phyloP scores from a whole-genome alignment of 2,797 vertebrate species.

The Zalophus californianus region DNA sequence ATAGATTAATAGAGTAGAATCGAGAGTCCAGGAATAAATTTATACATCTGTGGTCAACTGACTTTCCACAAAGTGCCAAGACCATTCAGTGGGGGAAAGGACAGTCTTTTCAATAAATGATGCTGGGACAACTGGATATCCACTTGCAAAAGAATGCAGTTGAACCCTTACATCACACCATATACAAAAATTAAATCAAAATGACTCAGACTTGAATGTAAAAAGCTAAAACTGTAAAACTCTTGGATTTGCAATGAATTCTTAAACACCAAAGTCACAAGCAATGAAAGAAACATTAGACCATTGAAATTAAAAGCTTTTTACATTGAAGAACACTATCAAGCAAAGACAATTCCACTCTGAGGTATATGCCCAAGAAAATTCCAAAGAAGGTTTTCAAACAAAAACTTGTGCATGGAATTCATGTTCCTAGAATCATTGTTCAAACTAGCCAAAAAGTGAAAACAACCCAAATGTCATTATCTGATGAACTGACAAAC shows the following conservation, averaged over 20 bases:
- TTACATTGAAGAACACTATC: neutral
- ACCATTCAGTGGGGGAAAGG: neutral
- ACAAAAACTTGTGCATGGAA: neutral
- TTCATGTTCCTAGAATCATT: neutral
- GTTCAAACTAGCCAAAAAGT: neutral
- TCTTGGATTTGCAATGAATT: neutral
- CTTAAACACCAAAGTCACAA: neutral
- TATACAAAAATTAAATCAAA: neutral
- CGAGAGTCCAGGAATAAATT: neutral
- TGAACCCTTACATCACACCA: neutral
- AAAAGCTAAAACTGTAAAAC: neutral
- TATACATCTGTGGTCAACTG: neutral
- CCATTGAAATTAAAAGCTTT: neutral
- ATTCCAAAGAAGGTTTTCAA: neutral
- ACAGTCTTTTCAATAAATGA: neutral
- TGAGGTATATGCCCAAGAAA: neutral
- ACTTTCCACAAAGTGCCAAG: neutral
- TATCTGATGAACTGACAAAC: neutral
- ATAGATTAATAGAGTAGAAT: neutral
- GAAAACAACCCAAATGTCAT: neutral
- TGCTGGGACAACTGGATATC: neutral
- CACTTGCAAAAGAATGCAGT: neutral
- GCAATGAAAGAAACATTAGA: neutral
- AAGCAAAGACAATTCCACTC: neutral
- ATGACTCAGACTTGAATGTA: neutral